A percentile compares a stretch with the other conserved stretches of the same genome.
Conservation (phyloP, 1,140 invertebrate species). For the Bombus huntii region DNA sequence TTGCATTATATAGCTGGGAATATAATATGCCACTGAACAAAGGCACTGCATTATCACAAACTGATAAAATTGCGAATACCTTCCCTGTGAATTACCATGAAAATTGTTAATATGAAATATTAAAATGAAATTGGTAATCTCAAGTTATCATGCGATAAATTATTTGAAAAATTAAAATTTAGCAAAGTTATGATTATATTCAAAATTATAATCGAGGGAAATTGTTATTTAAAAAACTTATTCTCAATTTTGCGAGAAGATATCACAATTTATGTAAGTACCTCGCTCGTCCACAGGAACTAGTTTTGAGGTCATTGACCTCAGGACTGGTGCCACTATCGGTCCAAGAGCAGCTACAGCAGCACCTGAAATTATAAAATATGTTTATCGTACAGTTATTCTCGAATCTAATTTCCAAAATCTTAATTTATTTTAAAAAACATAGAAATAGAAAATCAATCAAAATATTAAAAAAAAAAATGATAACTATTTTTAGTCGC, state of each 20-base stretch:
- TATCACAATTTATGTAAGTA: constrained; percentile 51
- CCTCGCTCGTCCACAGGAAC: constrained; percentile 87
- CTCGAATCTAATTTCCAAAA: neutral
- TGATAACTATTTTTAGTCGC: neutral
- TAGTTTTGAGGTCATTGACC: constrained; percentile 90
- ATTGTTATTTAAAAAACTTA: neutral
- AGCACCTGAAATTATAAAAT: constrained; percentile 81
- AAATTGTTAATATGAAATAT: neutral
- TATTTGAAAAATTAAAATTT: neutral
- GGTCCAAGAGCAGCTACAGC: constrained; percentile 87
- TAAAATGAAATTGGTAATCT: neutral
- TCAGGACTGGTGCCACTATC: constrained; percentile 87
- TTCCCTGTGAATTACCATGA: constrained; percentile 83
- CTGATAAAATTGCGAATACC: constrained; percentile 88
- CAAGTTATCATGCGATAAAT: neutral
- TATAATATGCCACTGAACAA: constrained; percentile 88
- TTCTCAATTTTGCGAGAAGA: neutral
- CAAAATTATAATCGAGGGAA: neutral
- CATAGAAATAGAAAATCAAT: no score
- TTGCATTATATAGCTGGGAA: constrained; percentile 87
- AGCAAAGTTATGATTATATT: neutral
- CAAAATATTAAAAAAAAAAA: neutral
- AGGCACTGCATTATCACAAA: constrained; percentile 89
- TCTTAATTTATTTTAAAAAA: neutral
- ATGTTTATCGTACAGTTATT: neutral